phyloP scores from a whole-genome alignment of 2,888 invertebrate species.

The Pollenia amentaria region DNA sequence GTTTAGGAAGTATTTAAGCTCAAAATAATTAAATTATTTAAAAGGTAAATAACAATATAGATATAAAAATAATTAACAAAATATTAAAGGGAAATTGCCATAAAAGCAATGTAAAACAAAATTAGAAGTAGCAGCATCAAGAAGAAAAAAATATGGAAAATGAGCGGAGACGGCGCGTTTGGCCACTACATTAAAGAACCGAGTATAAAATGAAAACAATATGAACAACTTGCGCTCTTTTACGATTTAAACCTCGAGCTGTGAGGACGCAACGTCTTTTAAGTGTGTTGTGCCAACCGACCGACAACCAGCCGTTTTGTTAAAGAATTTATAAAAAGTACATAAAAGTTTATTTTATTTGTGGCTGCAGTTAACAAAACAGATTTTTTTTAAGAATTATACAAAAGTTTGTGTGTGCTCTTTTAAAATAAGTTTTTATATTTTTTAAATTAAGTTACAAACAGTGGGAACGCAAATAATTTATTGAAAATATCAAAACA shows the following conservation, averaged over 20 bases:
- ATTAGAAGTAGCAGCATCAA: background rate
- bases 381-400: background rate
- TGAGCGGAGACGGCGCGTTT: conserved; percentile 70
- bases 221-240: conserved; percentile 79
- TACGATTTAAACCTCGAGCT: conserved; percentile 78
- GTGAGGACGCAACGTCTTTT: conserved; percentile 77
- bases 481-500: conserved; percentile 28
- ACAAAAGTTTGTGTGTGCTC: conserved; percentile 55
- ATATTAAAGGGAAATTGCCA: background rate
- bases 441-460: background rate
- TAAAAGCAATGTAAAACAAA: background rate
- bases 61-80: background rate
- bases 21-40: background rate
- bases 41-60: conserved; percentile 36
- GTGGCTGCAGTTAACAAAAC: conserved; percentile 36
- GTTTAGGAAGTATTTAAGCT: background rate
- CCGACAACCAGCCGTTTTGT: conserved; percentile 40
- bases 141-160: conserved; percentile 25
- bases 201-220: conserved; percentile 71
- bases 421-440: background rate
- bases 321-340: conserved; percentile 54
- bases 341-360: conserved; percentile 25
- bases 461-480: conserved; percentile 38
- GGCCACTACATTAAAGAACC: conserved; percentile 20
- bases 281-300: conserved; percentile 71